Evolutionary conservation across 1,140 invertebrate species (phyloP).

Genomic region (Apolygus lucorum): DNA sequence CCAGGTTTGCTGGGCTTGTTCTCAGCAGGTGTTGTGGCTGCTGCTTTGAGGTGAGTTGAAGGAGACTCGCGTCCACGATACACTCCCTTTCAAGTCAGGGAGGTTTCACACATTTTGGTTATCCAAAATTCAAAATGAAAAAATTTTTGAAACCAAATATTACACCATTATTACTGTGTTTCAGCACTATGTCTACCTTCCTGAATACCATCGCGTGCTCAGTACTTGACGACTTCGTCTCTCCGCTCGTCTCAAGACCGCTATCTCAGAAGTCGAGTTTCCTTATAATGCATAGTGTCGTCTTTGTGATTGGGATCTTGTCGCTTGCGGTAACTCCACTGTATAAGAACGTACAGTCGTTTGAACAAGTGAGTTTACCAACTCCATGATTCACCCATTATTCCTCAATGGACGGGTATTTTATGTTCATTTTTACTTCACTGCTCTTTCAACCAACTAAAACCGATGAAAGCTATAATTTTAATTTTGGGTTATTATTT

Average conservation of each 20-base stretch:
- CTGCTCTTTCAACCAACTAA: no score
- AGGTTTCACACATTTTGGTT: no score
- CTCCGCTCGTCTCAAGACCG: neutral
- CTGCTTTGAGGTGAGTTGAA: neutral
- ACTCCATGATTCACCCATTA: no score
- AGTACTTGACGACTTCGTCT: neutral
- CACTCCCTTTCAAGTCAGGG: no score
- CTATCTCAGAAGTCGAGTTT: neutral
- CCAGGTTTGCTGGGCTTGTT: neutral
- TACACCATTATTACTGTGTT: no score
- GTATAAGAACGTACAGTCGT: neutral
- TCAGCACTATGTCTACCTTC: neutral
- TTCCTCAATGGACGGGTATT: no score
- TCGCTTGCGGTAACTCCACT: neutral
- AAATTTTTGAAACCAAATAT: neutral
- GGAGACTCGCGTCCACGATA: no score
- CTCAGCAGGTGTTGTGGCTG: neutral
- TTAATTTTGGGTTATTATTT: no score
- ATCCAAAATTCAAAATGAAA: no score
- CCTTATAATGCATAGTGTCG: neutral
- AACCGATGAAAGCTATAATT: no score
- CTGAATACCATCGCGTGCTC: neutral
- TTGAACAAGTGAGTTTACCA: neutral
- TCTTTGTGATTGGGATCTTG: neutral
- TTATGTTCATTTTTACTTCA: no score